Evolutionary conservation across 2,888 invertebrate species (phyloP), one percentile per base, ranked within the genome.

Genomic region (Oscheius onirici): DNA sequence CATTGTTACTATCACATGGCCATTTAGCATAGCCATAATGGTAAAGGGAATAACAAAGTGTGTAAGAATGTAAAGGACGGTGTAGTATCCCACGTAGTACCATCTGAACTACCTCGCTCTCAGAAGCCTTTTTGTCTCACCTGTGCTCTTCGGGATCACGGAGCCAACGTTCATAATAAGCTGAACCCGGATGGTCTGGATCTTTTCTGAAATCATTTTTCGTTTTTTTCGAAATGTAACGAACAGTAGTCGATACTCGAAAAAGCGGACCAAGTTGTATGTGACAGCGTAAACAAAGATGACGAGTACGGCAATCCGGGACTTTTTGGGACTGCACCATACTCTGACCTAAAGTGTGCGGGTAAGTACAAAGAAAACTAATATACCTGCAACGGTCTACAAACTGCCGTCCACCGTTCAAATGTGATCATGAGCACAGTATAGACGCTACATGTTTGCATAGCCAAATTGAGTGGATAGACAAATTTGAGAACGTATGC

Each of bases 361-460:
- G n/a, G n/a, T n/a, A n/a, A n/a, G n/a, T n/a, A 55, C 41, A 13
- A 20, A 34, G n/a, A 52, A 44, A 40, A 58, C 24, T 28, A n/a
- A 17, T 6, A 43, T 22, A 83, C 84, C 75, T 84, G 84, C 13
- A 86, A 68, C 22, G 86, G 86, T 15, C 81, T 70, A 60, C 85
- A 86, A 34, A 86, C 86, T 58, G 86, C 86, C n/a, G 80, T 79
- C 84, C 84, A 86, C 15, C 86, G 73, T 63, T 86, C 86, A 17
- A 83, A 73, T 2, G 86, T 85, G 41, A 86, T 86, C 72, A 85
- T 79, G 34, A 86, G 77, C 80, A 86, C 84, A 15, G 83, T 81
- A 65, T 80, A 83, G 67, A 86, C 83, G 26, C 78, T 78, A 55
- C 82, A 83, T 20, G 85, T 86, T 69, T 86, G 86, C 80, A 84